Base-by-base conservation (phyloP, 2,113 vertebrate species). In the Heloderma charlesbogerti region DNA sequence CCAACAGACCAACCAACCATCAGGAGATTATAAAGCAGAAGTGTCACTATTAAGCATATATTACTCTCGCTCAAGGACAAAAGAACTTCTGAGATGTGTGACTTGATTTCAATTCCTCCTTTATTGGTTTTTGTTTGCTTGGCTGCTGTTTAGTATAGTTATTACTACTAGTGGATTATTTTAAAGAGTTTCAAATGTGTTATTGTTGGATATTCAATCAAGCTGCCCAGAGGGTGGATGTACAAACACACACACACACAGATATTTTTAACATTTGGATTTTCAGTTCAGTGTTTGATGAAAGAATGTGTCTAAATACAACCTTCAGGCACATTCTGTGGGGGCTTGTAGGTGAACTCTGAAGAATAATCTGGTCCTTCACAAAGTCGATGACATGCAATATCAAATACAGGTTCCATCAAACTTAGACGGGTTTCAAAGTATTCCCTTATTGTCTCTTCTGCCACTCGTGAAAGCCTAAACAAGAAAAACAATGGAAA, bases 321-420 rank as follows among this genome's bases (percentile, higher is more conserved):
- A 99, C 99, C 98, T 94, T 99, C 99, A 94, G 97, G 96, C 60
- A 97, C 96, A 16, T 97, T 97, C 90, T 98, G 98, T 29, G 98
- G 98, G 0, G 98, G 93, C 94, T 98, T 99, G 79, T 98, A 99
- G 95, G 95, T 97, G 90, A 99, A 99, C 92, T 99, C 99, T 3
- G 96, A 96, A 63, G 98, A 98, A 87, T 99, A 99, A 93, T 99
- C 98, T 2, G 99, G 98, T 48, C 99, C 98, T 81, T 99, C 99
- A 29, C 99, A 99, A 40, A 99, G 98, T 63, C 99, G 97, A 92
- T 99, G 99, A 94, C 99, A 99, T 0, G 99, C 98, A 77, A 99
- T 95, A 78, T 99, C 98, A 89, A 99, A 99, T 83, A 99, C 94
- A 1, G 98, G 98, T 93, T 99, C 99, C 94, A 99, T 94, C 48